phyloP scores from a whole-genome alignment of 37 sponge, comb jelly and placozoan species.

The Haliclona indistincta region DNA sequence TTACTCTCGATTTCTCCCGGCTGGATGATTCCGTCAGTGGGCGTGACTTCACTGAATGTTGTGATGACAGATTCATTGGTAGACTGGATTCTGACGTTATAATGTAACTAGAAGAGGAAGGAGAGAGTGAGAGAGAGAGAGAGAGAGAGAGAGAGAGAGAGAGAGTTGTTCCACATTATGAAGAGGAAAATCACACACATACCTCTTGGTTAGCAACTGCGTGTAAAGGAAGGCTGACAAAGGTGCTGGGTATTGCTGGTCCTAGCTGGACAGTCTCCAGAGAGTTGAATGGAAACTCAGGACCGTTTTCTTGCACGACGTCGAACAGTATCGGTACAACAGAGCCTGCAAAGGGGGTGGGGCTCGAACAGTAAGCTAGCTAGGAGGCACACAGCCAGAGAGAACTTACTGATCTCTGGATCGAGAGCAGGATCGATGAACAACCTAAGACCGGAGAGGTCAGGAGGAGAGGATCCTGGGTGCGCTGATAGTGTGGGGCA shows the following conservation, averaged over 20 bases:
- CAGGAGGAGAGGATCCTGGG: no score
- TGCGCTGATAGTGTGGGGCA: no score
- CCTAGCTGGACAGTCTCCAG: no score
- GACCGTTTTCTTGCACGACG: no score
- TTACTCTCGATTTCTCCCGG: constrained; percentile 11
- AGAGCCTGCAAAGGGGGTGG: no score
- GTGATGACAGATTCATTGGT: neutral
- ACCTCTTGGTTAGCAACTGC: neutral
- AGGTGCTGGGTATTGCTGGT: neutral
- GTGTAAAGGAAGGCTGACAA: neutral
- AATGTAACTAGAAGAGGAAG: neutral
- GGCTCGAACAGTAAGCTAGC: no score
- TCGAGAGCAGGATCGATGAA: neutral
- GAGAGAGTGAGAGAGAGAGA: neutral
- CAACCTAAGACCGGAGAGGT: neutral
- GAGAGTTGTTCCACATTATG: no score
- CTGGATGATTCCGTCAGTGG: neutral
- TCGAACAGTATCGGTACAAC: no score
- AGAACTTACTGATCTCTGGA: neutral
- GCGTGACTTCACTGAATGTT: constrained; percentile 11
- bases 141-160: neutral
- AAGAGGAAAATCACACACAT: no score
- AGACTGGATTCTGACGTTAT: neutral
- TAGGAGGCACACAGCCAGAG: no score
- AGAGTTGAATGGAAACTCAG: no score